A percentile compares a stretch with the other conserved stretches of the same genome.
phyloP scores from a whole-genome alignment of 2,888 invertebrate genomes.

The Phytoseiulus persimilis region DNA sequence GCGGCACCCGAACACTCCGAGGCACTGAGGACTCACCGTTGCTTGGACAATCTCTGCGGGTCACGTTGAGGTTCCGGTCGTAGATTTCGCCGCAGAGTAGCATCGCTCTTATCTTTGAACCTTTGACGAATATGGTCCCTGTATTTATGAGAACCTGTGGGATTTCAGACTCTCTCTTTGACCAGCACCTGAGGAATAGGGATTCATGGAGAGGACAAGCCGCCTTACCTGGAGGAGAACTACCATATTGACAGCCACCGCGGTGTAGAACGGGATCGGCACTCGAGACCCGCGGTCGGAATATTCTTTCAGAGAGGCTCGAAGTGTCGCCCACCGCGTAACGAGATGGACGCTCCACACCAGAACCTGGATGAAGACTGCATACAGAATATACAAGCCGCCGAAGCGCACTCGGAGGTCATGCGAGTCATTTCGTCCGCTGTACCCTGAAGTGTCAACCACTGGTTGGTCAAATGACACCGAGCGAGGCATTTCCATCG shows the following conservation, averaged over 20 bases:
- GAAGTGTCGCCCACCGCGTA: not conserved
- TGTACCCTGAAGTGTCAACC: not conserved
- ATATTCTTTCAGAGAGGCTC: not conserved
- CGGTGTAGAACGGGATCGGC: slow-evolving; percentile 18
- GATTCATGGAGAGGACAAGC: too few relatives aligned
- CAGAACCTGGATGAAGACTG: not conserved
- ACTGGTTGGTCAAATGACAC: too few relatives aligned
- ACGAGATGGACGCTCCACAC: not conserved
- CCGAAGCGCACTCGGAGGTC: not conserved
- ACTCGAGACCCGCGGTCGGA: not conserved
- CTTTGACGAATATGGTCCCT: not conserved
- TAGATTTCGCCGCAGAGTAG: not conserved
- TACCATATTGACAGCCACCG: not conserved
- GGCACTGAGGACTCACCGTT: not conserved
- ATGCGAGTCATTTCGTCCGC: not conserved
- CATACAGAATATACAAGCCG: not conserved
- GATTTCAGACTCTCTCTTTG: too few relatives aligned
- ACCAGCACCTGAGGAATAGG: too few relatives aligned
- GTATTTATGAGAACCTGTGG: not conserved
- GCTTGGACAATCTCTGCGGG: not conserved
- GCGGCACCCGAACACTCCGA: too few relatives aligned
- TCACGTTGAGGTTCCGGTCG: slow-evolving; percentile 18
- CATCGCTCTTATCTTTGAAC: not conserved
- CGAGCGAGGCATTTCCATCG: too few relatives aligned
- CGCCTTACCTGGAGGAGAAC: not conserved